phyloP scores from a whole-genome alignment of 2,113 vertebrate genomes.

The Vidua macroura region DNA sequence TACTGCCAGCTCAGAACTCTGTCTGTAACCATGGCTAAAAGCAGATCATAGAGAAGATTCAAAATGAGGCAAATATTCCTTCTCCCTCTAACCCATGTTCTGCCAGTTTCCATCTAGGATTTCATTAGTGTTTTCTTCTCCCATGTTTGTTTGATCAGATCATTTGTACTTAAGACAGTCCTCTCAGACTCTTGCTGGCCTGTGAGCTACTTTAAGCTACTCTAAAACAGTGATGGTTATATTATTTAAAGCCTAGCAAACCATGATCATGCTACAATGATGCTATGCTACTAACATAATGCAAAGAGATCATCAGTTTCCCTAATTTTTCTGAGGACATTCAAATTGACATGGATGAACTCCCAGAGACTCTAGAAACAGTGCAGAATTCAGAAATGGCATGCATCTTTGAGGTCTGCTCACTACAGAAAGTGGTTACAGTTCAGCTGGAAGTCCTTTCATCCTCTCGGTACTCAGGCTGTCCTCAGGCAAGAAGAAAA shows the following conservation, averaged over 20 bases:
- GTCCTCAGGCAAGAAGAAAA: background rate
- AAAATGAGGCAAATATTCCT: background rate
- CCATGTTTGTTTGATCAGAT: background rate
- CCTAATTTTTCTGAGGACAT: background rate
- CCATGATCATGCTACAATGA: background rate
- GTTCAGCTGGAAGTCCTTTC: background rate
- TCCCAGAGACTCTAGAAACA: background rate
- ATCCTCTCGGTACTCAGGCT: background rate
- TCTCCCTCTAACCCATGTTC: background rate
- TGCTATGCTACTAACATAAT: background rate
- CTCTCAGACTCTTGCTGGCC: background rate
- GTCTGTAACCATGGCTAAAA: background rate
- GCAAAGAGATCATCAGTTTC: background rate
- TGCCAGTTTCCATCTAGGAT: background rate
- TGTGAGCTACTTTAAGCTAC: background rate
- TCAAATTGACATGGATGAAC: background rate
- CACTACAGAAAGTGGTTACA: background rate
- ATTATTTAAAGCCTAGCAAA: background rate
- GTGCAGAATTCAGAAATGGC: background rate
- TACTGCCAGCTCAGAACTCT: background rate
- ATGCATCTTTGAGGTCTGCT: background rate
- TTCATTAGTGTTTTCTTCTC: background rate
- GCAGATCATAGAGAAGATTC: background rate
- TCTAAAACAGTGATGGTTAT: background rate
- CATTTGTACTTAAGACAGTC: background rate